Evolutionary conservation across 2,113 vertebrate genomes (phyloP).

Genomic region (Donacobius atricapilla): DNA sequence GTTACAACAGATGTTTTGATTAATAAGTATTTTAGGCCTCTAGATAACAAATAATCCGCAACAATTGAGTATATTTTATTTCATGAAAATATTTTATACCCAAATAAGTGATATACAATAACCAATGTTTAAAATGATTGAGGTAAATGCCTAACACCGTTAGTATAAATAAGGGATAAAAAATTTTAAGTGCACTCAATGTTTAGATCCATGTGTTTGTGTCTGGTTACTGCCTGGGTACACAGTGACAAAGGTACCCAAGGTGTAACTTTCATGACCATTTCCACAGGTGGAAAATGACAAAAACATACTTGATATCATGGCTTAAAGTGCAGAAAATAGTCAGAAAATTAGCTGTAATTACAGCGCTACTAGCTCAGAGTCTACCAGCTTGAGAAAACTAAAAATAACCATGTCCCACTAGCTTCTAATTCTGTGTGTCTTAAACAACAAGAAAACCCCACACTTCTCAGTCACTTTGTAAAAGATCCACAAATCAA

Average conservation of each 20-base stretch:
- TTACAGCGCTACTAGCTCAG: not conserved
- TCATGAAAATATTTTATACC: conserved; percentile 33
- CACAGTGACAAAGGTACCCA: not conserved
- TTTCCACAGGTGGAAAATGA: conserved; percentile 3
- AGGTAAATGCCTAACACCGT: conserved; percentile 46
- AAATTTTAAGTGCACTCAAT: not conserved
- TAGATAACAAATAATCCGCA: conserved; percentile 3
- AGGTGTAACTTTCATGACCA: not conserved
- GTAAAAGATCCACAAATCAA: not conserved
- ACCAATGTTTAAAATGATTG: conserved; percentile 26
- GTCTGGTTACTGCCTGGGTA: not conserved
- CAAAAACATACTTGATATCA: not conserved
- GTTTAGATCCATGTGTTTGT: not conserved
- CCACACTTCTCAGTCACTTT: not conserved
- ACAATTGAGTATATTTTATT: conserved; percentile 40
- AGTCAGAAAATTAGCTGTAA: conserved; percentile 12
- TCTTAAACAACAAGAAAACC: not conserved
- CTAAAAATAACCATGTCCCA: not conserved
- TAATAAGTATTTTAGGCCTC: not conserved
- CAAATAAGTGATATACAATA: conserved; percentile 42
- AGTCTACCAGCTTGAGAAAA: not conserved
- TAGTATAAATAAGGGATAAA: conserved; percentile 57
- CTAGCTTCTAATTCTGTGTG: not conserved
- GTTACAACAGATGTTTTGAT: not conserved
- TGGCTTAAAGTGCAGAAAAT: conserved; percentile 44